phyloP scores from a whole-genome alignment of 2,113 vertebrate species.

The Ciconia boyciana region DNA sequence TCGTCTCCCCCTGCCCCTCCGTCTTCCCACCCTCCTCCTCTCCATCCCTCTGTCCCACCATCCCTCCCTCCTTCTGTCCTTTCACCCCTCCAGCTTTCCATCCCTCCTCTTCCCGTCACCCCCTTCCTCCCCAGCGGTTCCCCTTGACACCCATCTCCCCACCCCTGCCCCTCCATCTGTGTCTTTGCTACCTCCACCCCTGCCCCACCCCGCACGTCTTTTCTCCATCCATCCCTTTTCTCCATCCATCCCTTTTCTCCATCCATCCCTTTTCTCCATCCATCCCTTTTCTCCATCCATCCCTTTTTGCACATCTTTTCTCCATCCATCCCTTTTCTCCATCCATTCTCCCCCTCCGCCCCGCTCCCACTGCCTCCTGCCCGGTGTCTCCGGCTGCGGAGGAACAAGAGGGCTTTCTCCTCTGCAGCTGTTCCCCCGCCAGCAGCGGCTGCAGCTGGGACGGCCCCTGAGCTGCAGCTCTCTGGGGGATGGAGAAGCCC shows the following conservation, averaged over 20 bases:
- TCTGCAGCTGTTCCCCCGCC: constrained; percentile 15
- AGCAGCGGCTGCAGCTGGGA: constrained; percentile 23
- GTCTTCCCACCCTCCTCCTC: background rate
- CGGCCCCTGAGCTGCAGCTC: background rate
- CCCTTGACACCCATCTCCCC: background rate
- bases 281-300: background rate
- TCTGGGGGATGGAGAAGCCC: background rate
- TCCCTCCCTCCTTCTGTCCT: background rate
- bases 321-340: background rate
- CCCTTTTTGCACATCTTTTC: background rate
- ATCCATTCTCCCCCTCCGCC: background rate
- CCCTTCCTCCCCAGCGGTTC: background rate
- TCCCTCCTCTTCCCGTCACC: background rate
- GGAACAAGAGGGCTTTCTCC: constrained; percentile 44
- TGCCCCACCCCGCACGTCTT: background rate
- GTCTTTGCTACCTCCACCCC: background rate
- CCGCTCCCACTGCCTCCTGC: background rate
- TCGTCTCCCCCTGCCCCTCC: background rate
- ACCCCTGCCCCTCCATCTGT: background rate
- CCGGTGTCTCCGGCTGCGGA: background rate
- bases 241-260: too few relatives aligned
- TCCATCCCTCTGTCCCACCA: background rate
- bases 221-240: background rate
- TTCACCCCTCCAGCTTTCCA: background rate
- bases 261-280: background rate